Conservation (phyloP, 2,888 invertebrate genomes). For the Tuberolachnus salignus region DNA sequence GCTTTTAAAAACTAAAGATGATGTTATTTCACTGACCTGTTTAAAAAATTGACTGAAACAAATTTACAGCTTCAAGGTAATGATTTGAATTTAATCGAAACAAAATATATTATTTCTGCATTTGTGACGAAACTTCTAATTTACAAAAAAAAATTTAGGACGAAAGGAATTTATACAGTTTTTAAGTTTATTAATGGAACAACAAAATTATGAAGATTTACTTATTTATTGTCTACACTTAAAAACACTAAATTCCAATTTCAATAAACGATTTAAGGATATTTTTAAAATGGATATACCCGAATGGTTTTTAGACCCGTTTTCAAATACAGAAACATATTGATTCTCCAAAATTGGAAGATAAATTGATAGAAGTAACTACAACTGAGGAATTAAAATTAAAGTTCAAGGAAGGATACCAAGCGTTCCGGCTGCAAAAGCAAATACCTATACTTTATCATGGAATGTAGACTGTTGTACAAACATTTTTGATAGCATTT, state of each 20-base stretch:
- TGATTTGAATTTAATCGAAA: slow-evolving; percentile 60
- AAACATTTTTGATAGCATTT: no score
- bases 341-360: slow-evolving; percentile 58
- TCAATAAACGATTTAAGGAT: slow-evolving; percentile 1
- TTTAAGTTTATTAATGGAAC: slow-evolving; percentile 18
- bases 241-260: slow-evolving; percentile 57
- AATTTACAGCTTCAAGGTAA: slow-evolving; percentile 60
- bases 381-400: slow-evolving; percentile 58
- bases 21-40: slow-evolving; percentile 60
- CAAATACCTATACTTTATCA: neutral
- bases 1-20: slow-evolving; percentile 59
- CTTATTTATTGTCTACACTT: slow-evolving; percentile 58
- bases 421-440: neutral
- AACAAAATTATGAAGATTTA: slow-evolving; percentile 57
- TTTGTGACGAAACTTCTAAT: slow-evolving; percentile 59
- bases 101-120: slow-evolving; percentile 61
- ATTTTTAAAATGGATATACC: slow-evolving; percentile 10
- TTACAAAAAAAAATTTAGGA: slow-evolving; percentile 60
- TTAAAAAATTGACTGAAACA: slow-evolving; percentile 60
- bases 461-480: slow-evolving; percentile 4
- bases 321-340: slow-evolving; percentile 49
- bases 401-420: slow-evolving; percentile 21
- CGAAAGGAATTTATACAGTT: slow-evolving; percentile 56
- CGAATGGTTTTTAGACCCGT: slow-evolving; percentile 15
- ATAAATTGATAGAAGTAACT: slow-evolving; percentile 59